Conservation (phyloP, 2,797 vertebrate genomes). For the Halcyon chelicuti region DNA sequence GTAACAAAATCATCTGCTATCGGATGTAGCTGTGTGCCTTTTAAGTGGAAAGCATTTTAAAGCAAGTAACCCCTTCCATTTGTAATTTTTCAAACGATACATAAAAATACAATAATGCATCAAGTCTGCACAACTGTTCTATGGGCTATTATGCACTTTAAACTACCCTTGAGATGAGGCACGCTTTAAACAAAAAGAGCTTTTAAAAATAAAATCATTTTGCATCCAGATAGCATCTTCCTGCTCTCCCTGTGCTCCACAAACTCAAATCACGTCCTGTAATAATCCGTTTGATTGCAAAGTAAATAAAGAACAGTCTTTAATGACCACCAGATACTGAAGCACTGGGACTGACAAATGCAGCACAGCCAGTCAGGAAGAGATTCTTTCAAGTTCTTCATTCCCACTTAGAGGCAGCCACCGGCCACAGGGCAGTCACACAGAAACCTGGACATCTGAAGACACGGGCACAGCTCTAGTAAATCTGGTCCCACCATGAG, state of each 20-base stretch:
- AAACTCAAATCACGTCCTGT: background rate
- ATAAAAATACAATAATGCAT: background rate
- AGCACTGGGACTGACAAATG: background rate
- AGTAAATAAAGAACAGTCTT: background rate
- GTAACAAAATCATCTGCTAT: background rate
- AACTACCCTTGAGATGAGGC: background rate
- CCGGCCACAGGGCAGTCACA: background rate
- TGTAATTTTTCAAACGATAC: background rate
- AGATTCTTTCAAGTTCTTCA: background rate
- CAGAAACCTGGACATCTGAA: background rate
- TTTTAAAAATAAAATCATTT: slow-evolving; percentile 14
- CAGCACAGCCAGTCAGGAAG: background rate
- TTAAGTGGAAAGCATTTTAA: background rate
- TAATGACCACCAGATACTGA: background rate
- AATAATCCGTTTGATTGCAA: background rate
- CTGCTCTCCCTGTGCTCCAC: background rate
- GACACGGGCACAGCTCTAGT: background rate
- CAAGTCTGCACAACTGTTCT: background rate
- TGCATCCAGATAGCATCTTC: background rate
- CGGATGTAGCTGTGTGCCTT: background rate
- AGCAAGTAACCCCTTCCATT: background rate
- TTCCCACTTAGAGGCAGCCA: background rate
- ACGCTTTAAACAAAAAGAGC: background rate
- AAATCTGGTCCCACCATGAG: background rate
- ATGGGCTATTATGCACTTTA: background rate